Percentiles rank a stretch among this genome's conserved stretches.
Evolutionary conservation across 2,797 vertebrate species (phyloP).

Genomic region (Sternotherus odoratus): DNA sequence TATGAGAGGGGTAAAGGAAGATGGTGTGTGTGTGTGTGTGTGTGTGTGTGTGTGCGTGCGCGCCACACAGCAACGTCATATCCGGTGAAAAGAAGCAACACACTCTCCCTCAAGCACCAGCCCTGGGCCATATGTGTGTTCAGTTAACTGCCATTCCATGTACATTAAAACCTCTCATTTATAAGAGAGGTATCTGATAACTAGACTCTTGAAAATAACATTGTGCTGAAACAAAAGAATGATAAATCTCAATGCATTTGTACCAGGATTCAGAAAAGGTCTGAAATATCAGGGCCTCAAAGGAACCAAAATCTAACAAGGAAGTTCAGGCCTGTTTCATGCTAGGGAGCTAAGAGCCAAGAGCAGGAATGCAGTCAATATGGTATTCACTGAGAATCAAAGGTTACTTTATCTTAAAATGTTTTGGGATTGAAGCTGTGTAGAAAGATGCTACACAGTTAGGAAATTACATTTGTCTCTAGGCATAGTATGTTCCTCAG

Average conservation of each 20-base stretch:
- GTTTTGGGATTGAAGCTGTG: background rate
- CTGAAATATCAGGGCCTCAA: background rate
- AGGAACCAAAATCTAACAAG: background rate
- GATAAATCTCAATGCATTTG: no score
- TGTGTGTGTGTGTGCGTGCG: background rate
- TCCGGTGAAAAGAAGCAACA: background rate
- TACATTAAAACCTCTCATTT: background rate
- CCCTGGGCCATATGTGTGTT: background rate
- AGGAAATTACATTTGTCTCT: background rate
- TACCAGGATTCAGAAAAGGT: background rate
- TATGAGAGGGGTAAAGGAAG: background rate
- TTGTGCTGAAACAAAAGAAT: background rate
- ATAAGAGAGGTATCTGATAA: background rate
- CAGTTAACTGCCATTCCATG: rapidly evolving
- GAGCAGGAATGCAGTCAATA: background rate
- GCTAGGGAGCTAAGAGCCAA: background rate
- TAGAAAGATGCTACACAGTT: background rate
- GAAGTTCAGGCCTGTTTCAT: background rate
- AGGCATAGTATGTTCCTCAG: background rate
- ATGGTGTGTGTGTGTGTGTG: background rate
- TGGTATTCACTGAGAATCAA: background rate
- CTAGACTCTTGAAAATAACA: background rate
- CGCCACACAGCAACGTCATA: rapidly evolving
- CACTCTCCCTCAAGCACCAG: background rate
- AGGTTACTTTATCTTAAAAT: background rate